phyloP scores from a whole-genome alignment of 2,113 vertebrate genomes.

The Symphodus melops region DNA sequence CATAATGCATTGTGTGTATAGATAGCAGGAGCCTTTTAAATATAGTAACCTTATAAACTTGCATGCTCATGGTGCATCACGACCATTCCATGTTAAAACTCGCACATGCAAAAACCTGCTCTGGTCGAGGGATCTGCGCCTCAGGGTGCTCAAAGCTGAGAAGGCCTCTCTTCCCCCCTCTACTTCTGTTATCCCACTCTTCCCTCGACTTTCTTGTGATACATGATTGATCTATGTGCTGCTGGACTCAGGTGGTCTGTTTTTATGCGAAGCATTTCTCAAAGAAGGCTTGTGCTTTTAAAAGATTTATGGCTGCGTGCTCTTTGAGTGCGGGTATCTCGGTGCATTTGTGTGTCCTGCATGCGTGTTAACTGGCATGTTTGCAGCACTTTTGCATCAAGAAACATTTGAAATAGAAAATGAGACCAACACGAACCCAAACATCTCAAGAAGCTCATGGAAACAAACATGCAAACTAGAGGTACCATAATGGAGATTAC shows the following conservation, averaged over 20 bases:
- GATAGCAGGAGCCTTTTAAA: conserved; percentile 52
- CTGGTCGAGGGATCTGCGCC: conserved; percentile 34
- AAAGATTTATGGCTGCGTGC: conserved; percentile 76
- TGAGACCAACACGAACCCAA: conserved; percentile 12
- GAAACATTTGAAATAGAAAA: conserved; percentile 40
- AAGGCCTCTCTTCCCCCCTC: conserved; percentile 18
- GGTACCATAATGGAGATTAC: neutral
- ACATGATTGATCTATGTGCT: conserved; percentile 77
- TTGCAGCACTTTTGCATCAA: conserved; percentile 50
- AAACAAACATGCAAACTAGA: conserved; percentile 30
- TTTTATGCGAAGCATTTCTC: conserved; percentile 71
- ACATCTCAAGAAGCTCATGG: neutral
- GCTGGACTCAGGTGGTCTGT: conserved; percentile 76
- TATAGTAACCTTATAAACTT: conserved; percentile 23
- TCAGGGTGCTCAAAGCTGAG: conserved; percentile 47
- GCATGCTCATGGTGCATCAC: conserved; percentile 22
- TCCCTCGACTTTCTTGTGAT: conserved; percentile 67
- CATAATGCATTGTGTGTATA: conserved; percentile 73
- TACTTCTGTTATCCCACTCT: conserved; percentile 61
- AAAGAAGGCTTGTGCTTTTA: conserved; percentile 64
- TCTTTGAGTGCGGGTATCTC: conserved; percentile 55
- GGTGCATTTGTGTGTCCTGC: conserved; percentile 34
- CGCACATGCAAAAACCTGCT: conserved; percentile 43
- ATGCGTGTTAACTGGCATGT: conserved; percentile 49
- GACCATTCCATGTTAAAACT: conserved; percentile 43